phyloP scores from a whole-genome alignment of 2,888 invertebrate species.

The Pristionchus maxplancki region DNA sequence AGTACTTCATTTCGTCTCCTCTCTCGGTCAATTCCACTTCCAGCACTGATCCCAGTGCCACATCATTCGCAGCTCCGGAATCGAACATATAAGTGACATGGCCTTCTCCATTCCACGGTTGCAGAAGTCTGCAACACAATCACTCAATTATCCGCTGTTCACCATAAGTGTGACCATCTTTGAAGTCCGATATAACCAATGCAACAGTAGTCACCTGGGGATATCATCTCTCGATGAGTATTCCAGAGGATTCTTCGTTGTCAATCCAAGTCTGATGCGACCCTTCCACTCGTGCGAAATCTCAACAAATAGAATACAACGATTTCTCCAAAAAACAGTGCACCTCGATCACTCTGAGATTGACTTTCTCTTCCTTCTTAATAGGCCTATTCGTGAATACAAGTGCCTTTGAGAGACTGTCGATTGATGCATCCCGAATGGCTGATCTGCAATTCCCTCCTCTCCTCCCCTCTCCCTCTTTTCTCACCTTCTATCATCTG shows the following conservation, averaged over 20 bases:
- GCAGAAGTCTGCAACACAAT: background rate
- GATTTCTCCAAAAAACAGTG: background rate
- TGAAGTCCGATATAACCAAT: background rate
- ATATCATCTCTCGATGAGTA: background rate
- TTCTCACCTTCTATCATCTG: conserved; percentile 18
- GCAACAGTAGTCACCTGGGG: background rate
- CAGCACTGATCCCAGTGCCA: background rate
- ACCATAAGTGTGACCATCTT: background rate
- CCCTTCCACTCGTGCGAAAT: background rate
- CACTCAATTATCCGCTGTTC: too few species aligned
- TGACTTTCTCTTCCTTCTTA: background rate
- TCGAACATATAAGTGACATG: background rate
- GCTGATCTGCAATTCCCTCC: background rate
- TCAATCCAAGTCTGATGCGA: background rate
- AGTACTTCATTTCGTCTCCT: conserved; percentile 1
- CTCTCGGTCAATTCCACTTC: background rate
- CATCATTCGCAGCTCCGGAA: background rate
- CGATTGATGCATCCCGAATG: background rate
- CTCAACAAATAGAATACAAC: background rate
- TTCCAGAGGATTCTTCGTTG: background rate
- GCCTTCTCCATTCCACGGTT: background rate
- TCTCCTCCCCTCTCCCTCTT: background rate
- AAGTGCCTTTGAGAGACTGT: background rate
- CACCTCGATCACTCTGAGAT: background rate
- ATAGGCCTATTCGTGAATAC: conserved; percentile 10